Evolutionary conservation across 1,140 invertebrate species (phyloP), one percentile per base, ranked within the genome.

Genomic region (Caenorhabditis latens): DNA sequence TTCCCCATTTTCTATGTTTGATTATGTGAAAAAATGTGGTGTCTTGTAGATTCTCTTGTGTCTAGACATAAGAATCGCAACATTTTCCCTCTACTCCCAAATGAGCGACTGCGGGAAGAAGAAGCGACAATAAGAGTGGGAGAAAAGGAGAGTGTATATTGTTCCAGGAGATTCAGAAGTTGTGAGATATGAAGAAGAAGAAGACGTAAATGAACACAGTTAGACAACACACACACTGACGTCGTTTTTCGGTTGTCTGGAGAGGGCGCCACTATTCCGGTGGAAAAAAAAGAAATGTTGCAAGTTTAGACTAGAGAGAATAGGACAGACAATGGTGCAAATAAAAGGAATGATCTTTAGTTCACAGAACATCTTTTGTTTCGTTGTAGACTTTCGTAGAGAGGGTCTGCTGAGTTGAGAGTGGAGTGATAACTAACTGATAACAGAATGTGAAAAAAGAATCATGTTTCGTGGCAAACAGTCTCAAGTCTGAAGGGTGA

Each of bases 111-210:
- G 46, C 4, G 71, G 11, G 16, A 50, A 50, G 7, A 14, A 40
- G 24, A 11, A n/a, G n/a, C n/a, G 71, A 50, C 32, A 32, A 32
- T 32, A n/a, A 19, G 42, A 71, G 65, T 19, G 13, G 16, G 42
- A 46, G 42, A 71, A 19, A 13, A 16, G 46, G 65, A 71, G 42
- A 46, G n/a, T 43, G 24, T 32, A 32, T 42, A 71, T 8, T 46
- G 40, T 71, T 71, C 42, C 11, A 71, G 24, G 71, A 79, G 46
- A 79, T 79, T 79, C 71, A 79, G 71, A 79, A 79, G 71, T n/a
- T 16, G 42, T 71, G 65, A 71, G 65, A 71, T 65, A n/a, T 53
- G 19, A 32, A 32, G 61, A 63, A 63, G 14, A 71, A 6, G 65
- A 46, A 43, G 7, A 71, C 9, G 46, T 4, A 43, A 16, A 71